Evolutionary conservation across 2,888 invertebrate species (phyloP), one percentile per base, ranked within the genome.

Genomic region (Spodoptera picta): DNA sequence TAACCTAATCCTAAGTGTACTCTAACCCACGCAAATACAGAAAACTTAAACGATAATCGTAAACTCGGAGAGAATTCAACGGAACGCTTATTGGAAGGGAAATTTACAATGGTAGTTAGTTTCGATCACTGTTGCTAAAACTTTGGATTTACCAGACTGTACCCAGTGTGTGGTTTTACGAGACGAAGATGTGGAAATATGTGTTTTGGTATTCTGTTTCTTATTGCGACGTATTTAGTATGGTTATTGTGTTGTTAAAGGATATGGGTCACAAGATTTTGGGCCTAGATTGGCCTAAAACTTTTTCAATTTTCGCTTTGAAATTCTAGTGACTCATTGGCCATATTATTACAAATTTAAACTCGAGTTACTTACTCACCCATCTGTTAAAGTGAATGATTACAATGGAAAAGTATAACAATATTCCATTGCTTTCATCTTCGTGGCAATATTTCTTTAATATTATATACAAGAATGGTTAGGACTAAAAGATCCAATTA

Each of bases 1-100:
- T 7, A 58, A 10, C 36, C 7, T 6, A 3, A 46, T 27, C 70
- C 59, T 65, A 48, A 65, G 45, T 36, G 43, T 44, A 41, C 49
- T 49, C 46, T 57, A 57, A 60, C 48, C 63, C 54, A 45, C 62
- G 73, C 63, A 60, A 57, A 72, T 72, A 73, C 73, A 72, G 72
- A 73, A 73, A 79, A 79, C 79, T 79, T 79, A 52, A 60, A 66
- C 77, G 68, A 79, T 79, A 77, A 79, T 65, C 79, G 73, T 79
- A 79, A 79, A 79, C 45, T 75, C 36, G 42, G 49, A 63, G 77
- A 48, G 73, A 71, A 79, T 71, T 65, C 71, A 65, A 52, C 72
- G 75, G 73, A 75, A 69, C 67, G 54, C 73, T 77, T 79, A 79
- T 79, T 79, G 79, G 79, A 75, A 75, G 55, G 52, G 68, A 59